Conservation (phyloP, 1,140 invertebrate species). For the Pachypeltis micranthus region DNA sequence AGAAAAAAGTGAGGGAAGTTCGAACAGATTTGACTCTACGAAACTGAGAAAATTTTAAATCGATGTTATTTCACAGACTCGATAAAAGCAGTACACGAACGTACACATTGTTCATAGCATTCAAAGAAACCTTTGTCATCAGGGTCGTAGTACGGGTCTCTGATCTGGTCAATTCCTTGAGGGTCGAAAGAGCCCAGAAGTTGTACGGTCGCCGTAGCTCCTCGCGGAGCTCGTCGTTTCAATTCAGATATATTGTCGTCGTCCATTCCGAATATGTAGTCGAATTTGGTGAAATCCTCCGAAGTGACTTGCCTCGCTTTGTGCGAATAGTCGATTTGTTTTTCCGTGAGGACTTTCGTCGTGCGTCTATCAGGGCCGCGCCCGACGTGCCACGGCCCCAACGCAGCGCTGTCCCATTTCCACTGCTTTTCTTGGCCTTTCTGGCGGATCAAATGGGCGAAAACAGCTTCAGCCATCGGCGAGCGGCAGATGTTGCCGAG, state of each 20-base stretch:
- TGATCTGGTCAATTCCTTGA: conserved; percentile 60
- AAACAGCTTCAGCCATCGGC: conserved; percentile 86
- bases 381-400: conserved; percentile 73
- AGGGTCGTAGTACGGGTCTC: conserved; percentile 75
- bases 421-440: conserved; percentile 48
- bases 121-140: conserved; percentile 54
- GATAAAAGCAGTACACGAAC: conserved; percentile 53
- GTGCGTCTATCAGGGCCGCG: conserved; percentile 67
- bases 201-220: conserved; percentile 53
- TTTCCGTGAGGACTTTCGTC: conserved; percentile 49
- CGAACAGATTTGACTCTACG: too few species aligned
- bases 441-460: conserved; percentile 55
- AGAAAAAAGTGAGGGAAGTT: too few species aligned
- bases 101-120: conserved; percentile 55
- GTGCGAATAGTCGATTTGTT: conserved; percentile 17
- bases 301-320: conserved; percentile 43
- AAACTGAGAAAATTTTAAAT: too few species aligned
- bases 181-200: conserved; percentile 74
- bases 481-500: conserved; percentile 87
- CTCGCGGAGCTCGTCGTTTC: conserved; percentile 44
- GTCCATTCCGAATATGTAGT: conserved; percentile 89
- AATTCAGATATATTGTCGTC: conserved; percentile 63
- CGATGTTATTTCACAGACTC: conserved; percentile 31
- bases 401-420: conserved; percentile 79
- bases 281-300: conserved; percentile 62